Base-by-base conservation (phyloP, 1,140 invertebrate species). In the Zaprionus taronus region DNA sequence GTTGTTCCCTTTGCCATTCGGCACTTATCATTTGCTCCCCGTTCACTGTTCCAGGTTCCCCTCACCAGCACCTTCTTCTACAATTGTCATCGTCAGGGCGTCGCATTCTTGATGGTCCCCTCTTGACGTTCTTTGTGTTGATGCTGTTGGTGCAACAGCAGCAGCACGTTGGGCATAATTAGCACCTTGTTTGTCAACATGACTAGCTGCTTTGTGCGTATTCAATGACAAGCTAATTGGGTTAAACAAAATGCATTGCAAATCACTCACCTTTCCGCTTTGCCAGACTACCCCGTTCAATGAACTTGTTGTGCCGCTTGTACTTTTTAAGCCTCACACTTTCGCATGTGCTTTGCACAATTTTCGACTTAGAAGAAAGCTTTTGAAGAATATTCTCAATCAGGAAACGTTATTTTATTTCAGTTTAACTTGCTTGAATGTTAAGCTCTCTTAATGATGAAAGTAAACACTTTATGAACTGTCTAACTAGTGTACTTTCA, bases 141-240 rank as follows among this genome's bases (percentile, higher is more conserved):
- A 22, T 38, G 24, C 31, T 68, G 71, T 55, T 24, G 55, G 4
- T 44, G 47, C 58, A 64, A 24, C 34, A 5, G 68, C 44, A 60
- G 60, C 60, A 60, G 60, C 60, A 58, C 70, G 70, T 65, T 41
- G 47, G 24, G 31, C 47, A 28, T 72, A 72, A 77, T 67, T 67
- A 72, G 38, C 47, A 55, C 28, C 53, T 65, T 76, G 62, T 65
- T 72, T 76, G 61, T 56, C 41, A 64, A 47, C 60, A 15, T 28
- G 53, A 24, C 60, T 49, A 49, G 22, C 67, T 63, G 58, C 11
- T 31, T 44, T 57, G 17, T 53, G 17, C 44, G 7, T 49, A 41
- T 58, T 9, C 60, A 51, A 58, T 38, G 14, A 15, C 60, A 6
- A 57, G 22, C 55, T 77, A 72, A 77, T 77, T 77, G 63, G 74